These are phyloP conservation scores for Agrenia bidenticulata DNA, from an alignment of 2,888 invertebrate species.

Conservation along the genomic window DNA sequence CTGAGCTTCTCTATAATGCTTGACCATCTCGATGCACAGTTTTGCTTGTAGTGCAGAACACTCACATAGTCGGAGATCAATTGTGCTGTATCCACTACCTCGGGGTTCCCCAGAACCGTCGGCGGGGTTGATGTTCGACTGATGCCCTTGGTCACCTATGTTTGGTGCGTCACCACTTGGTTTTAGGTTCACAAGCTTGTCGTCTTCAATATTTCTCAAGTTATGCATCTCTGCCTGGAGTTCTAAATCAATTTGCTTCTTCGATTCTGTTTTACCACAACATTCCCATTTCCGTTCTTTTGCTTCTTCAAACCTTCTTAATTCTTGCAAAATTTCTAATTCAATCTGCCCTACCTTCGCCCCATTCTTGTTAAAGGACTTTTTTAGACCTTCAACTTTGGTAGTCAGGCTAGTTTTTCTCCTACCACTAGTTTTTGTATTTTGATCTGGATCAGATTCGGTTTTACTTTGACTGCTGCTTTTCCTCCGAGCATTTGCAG, in stretches of 20 bases:
- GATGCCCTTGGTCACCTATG: not conserved
- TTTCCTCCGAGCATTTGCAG: not conserved
- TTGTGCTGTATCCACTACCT: not conserved
- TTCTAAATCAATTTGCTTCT: not conserved
- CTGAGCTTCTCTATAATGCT: constrained; percentile 46
- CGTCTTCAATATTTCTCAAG: not conserved
- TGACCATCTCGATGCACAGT: constrained; percentile 47
- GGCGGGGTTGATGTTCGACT: not conserved
- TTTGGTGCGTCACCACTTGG: not conserved
- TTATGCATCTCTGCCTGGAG: constrained; percentile 7
- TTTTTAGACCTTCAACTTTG: constrained; percentile 39
- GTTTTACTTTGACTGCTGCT: not conserved
- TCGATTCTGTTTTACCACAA: not conserved
- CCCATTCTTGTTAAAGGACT: constrained; percentile 31
- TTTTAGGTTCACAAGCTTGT: constrained; percentile 5
- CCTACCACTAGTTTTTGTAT: not conserved
- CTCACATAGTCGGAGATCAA: constrained; percentile 47
- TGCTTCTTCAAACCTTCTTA: constrained; percentile 36
- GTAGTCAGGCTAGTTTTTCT: constrained; percentile 26
- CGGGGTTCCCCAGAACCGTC: not conserved
- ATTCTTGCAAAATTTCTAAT: constrained; percentile 39
- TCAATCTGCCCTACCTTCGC: constrained; percentile 41
- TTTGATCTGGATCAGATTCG: not conserved
- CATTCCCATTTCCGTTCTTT: not conserved
- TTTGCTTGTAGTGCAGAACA: constrained; percentile 46